These are phyloP conservation scores for Cephus cinctus DNA, from an alignment of 1,140 invertebrate genomes.

Conservation along the genomic window DNA sequence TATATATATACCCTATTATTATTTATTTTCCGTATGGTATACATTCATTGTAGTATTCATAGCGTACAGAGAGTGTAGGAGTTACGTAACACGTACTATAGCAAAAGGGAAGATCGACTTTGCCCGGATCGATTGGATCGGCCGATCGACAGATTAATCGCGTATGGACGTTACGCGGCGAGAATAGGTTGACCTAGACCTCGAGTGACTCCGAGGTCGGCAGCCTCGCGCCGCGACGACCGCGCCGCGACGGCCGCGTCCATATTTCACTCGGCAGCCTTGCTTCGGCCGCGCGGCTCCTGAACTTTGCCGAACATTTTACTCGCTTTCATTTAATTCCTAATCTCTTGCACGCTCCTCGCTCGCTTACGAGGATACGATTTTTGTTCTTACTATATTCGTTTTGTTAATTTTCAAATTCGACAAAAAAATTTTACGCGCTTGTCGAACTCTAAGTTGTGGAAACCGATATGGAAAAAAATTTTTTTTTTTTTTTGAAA, in stretches of 20 bases:
- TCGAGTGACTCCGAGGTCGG: conserved; percentile 33
- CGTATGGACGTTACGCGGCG: conserved; percentile 26
- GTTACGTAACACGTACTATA: conserved; percentile 7
- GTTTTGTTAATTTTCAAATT: too few relatives aligned
- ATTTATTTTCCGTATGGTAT: background rate
- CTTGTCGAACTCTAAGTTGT: background rate
- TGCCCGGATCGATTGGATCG: conserved; percentile 12
- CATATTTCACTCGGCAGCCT: conserved; percentile 23
- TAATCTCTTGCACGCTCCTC: conserved; percentile 3
- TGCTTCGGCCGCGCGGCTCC: too few relatives aligned
- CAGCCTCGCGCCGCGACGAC: conserved; percentile 19
- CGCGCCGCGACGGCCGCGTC: conserved; percentile 21
- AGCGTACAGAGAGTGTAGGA: background rate
- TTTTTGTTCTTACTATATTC: too few relatives aligned
- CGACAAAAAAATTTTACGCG: too few relatives aligned
- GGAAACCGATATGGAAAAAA: background rate
- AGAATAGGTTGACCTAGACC: conserved; percentile 44
- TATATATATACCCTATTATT: background rate
- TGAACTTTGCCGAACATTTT: too few relatives aligned
- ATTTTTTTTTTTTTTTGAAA: too few relatives aligned
- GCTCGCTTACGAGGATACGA: background rate
- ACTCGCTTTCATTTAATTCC: background rate
- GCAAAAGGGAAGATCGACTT: background rate
- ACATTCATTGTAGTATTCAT: conserved; percentile 1
- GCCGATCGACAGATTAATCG: conserved; percentile 13